Evolutionary conservation across 2,888 invertebrate species (phyloP).

Genomic region (Pterostichus madidus): DNA sequence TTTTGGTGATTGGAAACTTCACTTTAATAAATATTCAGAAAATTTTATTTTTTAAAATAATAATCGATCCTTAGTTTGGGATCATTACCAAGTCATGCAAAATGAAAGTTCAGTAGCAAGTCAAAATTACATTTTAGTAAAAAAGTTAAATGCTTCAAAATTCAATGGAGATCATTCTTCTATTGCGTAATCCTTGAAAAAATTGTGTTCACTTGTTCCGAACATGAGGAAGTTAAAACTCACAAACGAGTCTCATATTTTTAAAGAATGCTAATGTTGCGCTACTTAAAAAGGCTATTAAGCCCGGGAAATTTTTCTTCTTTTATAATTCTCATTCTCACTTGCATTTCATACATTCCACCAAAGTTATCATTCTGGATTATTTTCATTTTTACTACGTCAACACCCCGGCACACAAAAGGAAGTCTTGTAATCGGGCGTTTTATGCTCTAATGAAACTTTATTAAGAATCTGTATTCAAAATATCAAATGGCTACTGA

Average conservation of each 20-base stretch:
- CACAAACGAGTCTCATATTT: slow-evolving; percentile 50
- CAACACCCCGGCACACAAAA: not conserved
- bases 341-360: slow-evolving; percentile 17
- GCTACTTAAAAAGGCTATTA: slow-evolving; percentile 53
- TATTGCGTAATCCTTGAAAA: not conserved
- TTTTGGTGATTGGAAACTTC: too few species aligned
- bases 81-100: too few species aligned
- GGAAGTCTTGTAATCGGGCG: not conserved
- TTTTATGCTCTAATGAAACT: not conserved
- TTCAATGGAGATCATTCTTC: too few species aligned
- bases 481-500: too few species aligned
- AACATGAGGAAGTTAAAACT: slow-evolving; percentile 40
- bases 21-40: too few species aligned
- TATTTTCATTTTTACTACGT: slow-evolving; percentile 7
- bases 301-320: slow-evolving; percentile 6
- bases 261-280: slow-evolving; percentile 51
- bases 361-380: slow-evolving; percentile 1
- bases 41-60: too few species aligned
- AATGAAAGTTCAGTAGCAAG: too few species aligned
- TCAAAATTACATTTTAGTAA: too few species aligned
- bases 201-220: slow-evolving; percentile 34
- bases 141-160: too few species aligned
- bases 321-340: slow-evolving; percentile 4
- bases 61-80: too few species aligned
- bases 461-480: too few species aligned